These are phyloP conservation scores for Autographa gamma DNA, from an alignment of 2,888 invertebrate species.

Conservation along the genomic window DNA sequence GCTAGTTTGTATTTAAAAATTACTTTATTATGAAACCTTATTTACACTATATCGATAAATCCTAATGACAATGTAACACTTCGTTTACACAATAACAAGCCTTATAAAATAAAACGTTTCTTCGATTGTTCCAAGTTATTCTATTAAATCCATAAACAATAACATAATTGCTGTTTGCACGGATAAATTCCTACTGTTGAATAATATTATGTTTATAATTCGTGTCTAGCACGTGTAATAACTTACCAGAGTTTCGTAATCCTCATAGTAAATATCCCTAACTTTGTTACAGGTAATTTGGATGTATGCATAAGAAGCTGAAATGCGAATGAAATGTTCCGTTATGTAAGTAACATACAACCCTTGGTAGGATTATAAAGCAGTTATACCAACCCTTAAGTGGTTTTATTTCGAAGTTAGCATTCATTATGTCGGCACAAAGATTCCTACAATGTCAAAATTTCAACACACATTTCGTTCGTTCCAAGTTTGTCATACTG, in stretches of 20 bases:
- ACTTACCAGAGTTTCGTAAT: neutral
- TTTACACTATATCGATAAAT: neutral
- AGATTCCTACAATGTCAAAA: conserved; percentile 42
- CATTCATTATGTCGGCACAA: conserved; percentile 20
- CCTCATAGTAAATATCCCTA: conserved; percentile 17
- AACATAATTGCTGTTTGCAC: conserved; percentile 2
- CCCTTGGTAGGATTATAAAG: conserved; percentile 9
- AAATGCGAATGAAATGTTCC: conserved; percentile 44
- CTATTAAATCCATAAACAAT: neutral
- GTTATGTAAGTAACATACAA: conserved; percentile 39
- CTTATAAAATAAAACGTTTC: neutral
- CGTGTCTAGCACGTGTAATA: conserved; percentile 8
- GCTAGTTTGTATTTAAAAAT: no score
- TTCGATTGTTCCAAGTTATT: neutral
- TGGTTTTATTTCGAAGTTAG: conserved; percentile 22
- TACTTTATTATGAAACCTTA: no score
- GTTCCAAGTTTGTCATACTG: conserved; percentile 57
- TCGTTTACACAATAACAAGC: neutral
- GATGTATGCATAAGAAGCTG: conserved; percentile 33
- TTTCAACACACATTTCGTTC: conserved; percentile 47
- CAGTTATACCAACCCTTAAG: conserved; percentile 13
- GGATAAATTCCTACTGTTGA: neutral
- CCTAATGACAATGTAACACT: neutral
- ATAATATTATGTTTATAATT: conserved; percentile 4
- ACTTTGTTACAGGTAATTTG: conserved; percentile 71